These are phyloP conservation scores for Ricordea florida DNA, from an alignment of 92 coral and sea anemone genomes.

Conservation along the genomic window DNA sequence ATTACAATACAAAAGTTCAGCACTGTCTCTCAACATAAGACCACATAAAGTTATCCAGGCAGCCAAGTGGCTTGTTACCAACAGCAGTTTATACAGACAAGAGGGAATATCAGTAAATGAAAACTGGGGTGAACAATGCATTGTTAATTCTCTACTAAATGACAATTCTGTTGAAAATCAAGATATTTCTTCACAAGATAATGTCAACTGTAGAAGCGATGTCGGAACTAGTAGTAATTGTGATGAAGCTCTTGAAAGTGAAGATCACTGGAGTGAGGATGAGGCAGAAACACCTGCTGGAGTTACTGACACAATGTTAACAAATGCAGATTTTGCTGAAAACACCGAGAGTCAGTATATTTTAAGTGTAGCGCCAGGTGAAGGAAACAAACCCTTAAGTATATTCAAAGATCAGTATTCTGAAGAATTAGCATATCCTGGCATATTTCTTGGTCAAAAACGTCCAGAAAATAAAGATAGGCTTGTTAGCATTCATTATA, in stretches of 20 bases:
- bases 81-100: too few relatives aligned
- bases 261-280: slow-evolving; percentile 39
- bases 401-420: slow-evolving; percentile 46
- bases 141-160: too few relatives aligned
- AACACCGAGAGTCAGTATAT: slow-evolving; percentile 22
- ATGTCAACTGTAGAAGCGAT: too few relatives aligned
- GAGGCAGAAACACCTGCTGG: slow-evolving; percentile 51
- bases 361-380: slow-evolving; percentile 45
- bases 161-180: too few relatives aligned
- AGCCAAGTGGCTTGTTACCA: too few relatives aligned
- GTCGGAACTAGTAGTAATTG: too few relatives aligned
- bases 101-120: too few relatives aligned
- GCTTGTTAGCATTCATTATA: too few relatives aligned
- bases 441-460: slow-evolving; percentile 51
- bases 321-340: slow-evolving; percentile 14
- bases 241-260: too few relatives aligned
- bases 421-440: slow-evolving; percentile 66
- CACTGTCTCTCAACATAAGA: background rate
- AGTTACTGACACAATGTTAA: slow-evolving; percentile 35
- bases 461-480: slow-evolving; percentile 44
- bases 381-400: slow-evolving; percentile 44
- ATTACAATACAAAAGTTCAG: background rate
- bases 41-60: background rate
- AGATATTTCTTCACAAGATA: too few relatives aligned
- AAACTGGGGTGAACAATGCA: too few relatives aligned